phyloP scores from a whole-genome alignment of 2,113 vertebrate genomes.

The Nannobrachium achirus region DNA sequence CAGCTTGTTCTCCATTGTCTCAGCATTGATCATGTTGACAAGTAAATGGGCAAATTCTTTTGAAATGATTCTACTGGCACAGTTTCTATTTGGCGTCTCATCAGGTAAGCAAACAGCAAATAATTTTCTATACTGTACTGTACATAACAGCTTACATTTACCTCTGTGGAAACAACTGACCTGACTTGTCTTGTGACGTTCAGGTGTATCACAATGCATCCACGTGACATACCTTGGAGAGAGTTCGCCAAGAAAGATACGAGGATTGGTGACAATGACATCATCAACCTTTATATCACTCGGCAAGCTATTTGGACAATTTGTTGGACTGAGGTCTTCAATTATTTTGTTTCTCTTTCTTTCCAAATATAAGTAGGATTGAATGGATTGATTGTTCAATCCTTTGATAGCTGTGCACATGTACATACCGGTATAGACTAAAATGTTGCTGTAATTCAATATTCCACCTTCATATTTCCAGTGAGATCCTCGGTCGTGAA shows the following conservation, averaged over 20 bases:
- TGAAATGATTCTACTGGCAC: conserved; percentile 77
- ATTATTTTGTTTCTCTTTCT: not conserved
- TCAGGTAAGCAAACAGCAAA: conserved; percentile 62
- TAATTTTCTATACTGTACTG: not conserved
- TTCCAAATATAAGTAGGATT: no score
- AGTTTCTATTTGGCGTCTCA: conserved; percentile 68
- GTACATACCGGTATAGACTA: not conserved
- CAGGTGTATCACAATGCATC: conserved; percentile 60
- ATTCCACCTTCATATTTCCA: conserved; percentile 31
- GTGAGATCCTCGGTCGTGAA: conserved; percentile 76
- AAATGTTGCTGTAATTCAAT: not conserved
- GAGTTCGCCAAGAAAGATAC: conserved; percentile 69
- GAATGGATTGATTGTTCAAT: no score
- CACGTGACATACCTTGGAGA: conserved; percentile 77
- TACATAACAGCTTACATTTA: not conserved
- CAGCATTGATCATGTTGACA: conserved; percentile 62
- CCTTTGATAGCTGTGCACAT: no score
- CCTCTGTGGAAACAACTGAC: not conserved
- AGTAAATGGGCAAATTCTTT: conserved; percentile 72
- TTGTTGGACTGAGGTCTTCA: conserved; percentile 74
- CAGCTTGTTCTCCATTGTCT: conserved; percentile 51
- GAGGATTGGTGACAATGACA: conserved; percentile 72
- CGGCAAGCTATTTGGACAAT: conserved; percentile 76
- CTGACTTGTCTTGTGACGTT: not conserved
- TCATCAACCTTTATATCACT: conserved; percentile 54